phyloP scores from a whole-genome alignment of 2,113 vertebrate species.

The Pomatostomus ruficeps region DNA sequence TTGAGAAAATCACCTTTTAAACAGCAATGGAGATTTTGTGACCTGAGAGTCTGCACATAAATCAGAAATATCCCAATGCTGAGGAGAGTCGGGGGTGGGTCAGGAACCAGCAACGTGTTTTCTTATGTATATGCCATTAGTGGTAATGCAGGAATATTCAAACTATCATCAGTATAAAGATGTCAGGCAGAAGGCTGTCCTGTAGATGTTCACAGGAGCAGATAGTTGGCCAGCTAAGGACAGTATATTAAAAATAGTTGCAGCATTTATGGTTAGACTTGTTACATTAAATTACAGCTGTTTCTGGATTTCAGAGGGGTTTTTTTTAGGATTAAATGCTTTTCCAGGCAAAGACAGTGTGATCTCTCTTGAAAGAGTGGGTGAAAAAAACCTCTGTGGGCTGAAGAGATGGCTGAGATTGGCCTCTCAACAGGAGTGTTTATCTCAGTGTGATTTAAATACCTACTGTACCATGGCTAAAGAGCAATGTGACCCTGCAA shows the following conservation, averaged over 20 bases:
- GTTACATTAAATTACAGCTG: not conserved
- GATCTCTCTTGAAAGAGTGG: not conserved
- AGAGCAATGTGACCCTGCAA: not conserved
- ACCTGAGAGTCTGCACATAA: not conserved
- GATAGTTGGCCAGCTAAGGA: not conserved
- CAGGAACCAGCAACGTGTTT: not conserved
- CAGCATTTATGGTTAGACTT: not conserved
- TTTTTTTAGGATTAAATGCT: not conserved
- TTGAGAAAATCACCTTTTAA: not conserved
- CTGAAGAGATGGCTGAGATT: slow-evolving; percentile 28
- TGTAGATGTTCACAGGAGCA: not conserved
- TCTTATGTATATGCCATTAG: not conserved
- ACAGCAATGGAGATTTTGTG: not conserved
- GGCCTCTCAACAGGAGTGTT: not conserved
- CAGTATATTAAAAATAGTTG: not conserved
- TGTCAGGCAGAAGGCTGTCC: not conserved
- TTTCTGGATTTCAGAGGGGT: not conserved
- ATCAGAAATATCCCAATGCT: not conserved
- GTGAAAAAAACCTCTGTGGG: not conserved
- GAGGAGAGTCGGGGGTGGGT: not conserved
- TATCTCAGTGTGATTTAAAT: not conserved
- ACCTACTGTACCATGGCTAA: not conserved
- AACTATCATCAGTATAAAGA: not conserved
- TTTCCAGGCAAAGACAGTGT: not conserved
- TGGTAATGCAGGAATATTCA: not conserved